Conservation (phyloP, 2,888 invertebrate species). For the Tenthredo livida region DNA sequence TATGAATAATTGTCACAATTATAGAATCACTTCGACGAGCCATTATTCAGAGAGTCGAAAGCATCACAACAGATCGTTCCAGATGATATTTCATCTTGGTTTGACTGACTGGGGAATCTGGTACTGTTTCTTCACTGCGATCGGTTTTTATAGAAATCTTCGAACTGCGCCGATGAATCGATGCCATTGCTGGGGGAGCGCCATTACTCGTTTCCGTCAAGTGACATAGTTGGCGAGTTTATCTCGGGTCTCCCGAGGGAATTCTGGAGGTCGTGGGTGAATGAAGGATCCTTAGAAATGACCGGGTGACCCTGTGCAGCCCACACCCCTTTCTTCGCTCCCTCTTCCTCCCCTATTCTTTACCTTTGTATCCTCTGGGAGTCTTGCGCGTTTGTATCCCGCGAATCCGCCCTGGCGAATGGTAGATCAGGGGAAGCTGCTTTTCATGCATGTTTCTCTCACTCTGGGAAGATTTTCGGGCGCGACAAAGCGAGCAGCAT, state of each 20-base stretch:
- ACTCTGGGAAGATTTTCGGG: neutral
- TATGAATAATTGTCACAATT: neutral
- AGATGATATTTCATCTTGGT: neutral
- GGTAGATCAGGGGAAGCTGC: neutral
- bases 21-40: neutral
- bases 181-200: neutral
- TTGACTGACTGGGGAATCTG: neutral
- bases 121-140: neutral
- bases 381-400: neutral
- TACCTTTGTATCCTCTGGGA: neutral
- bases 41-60: neutral
- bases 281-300: conserved; percentile 31
- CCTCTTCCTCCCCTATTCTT: neutral
- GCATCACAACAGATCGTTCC: neutral
- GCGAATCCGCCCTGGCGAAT: neutral
- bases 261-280: neutral
- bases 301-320: conserved; percentile 11
- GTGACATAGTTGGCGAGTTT: conserved; percentile 35
- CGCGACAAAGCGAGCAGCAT: conserved; percentile 26
- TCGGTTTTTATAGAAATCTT: neutral
- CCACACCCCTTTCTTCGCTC: neutral
- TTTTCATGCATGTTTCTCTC: conserved; percentile 1
- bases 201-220: conserved; percentile 27
- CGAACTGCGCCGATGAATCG: neutral
- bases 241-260: neutral